phyloP scores from a whole-genome alignment of 2,797 vertebrate genomes.

The Martes flavigula region DNA sequence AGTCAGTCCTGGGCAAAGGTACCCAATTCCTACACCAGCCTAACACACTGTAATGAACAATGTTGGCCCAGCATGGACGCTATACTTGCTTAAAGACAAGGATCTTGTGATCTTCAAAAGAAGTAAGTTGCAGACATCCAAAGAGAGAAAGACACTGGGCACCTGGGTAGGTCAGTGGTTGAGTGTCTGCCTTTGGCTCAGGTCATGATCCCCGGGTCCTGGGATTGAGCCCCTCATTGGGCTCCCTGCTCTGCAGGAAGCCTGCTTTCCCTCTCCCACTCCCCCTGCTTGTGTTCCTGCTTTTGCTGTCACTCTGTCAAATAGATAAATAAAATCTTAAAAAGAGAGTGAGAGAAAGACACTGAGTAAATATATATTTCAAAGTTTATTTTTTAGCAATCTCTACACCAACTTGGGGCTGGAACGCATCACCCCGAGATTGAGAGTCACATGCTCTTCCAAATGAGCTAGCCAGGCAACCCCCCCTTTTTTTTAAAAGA shows the following conservation, averaged over 20 bases:
- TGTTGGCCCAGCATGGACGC: not conserved
- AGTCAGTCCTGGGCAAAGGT: not conserved
- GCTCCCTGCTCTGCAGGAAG: too few species aligned
- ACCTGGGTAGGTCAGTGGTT: too few species aligned
- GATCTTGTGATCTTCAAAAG: not conserved
- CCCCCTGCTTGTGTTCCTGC: too few species aligned
- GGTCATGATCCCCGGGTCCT: too few species aligned
- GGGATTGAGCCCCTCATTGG: too few species aligned
- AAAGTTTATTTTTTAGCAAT: not conserved
- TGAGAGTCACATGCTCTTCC: not conserved
- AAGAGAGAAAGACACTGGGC: not conserved
- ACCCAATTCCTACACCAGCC: not conserved
- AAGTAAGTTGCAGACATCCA: not conserved
- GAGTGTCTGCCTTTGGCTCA: too few species aligned
- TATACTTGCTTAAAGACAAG: not conserved
- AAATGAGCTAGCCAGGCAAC: not conserved
- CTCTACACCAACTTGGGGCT: not conserved
- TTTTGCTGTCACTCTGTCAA: too few species aligned
- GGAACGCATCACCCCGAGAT: not conserved
- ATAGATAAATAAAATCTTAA: too few species aligned
- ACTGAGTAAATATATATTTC: not conserved
- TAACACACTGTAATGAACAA: not conserved
- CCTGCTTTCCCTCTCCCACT: too few species aligned
- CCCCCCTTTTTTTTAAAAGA: not conserved
- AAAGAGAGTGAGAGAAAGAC: not conserved